phyloP scores from a whole-genome alignment of 2,113 vertebrate genomes.

The Caracal caracal region DNA sequence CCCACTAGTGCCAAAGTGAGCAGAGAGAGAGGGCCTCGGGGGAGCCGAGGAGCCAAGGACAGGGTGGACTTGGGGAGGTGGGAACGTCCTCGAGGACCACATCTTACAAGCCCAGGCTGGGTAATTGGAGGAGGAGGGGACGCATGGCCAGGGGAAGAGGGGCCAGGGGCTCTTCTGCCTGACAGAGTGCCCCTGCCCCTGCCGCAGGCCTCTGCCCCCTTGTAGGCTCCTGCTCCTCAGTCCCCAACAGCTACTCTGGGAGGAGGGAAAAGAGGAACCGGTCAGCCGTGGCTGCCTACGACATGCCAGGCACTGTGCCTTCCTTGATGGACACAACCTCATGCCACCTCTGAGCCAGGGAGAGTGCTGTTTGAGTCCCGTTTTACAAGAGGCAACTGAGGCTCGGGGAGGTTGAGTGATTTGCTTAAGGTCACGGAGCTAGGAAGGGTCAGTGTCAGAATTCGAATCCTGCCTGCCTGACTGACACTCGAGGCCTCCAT shows the following conservation, averaged over 20 bases:
- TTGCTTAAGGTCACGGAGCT: not conserved
- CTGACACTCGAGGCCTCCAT: fast-evolving
- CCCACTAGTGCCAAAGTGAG: not conserved
- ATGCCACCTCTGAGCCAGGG: fast-evolving
- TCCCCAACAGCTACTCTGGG: not conserved
- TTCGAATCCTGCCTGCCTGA: not conserved
- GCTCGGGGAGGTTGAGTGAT: not conserved
- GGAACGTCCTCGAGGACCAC: not conserved
- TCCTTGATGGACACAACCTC: not conserved
- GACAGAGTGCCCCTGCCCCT: not conserved
- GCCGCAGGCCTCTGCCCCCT: not conserved
- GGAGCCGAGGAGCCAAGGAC: not conserved
- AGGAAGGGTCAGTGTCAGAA: not conserved
- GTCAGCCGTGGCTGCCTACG: too few relatives aligned
- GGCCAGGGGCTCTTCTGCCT: not conserved
- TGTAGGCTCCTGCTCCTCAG: not conserved
- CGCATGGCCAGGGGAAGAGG: fast-evolving
- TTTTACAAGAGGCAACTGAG: not conserved
- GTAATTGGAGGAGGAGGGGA: fast-evolving
- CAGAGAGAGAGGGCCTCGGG: fast-evolving
- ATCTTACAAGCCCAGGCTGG: not conserved
- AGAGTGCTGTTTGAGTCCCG: not conserved
- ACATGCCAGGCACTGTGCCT: not conserved
- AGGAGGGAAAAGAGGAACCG: not conserved
- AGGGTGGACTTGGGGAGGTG: not conserved